phyloP scores from a whole-genome alignment of 2,888 invertebrate genomes.

The Lasioglossum figueresi region DNA sequence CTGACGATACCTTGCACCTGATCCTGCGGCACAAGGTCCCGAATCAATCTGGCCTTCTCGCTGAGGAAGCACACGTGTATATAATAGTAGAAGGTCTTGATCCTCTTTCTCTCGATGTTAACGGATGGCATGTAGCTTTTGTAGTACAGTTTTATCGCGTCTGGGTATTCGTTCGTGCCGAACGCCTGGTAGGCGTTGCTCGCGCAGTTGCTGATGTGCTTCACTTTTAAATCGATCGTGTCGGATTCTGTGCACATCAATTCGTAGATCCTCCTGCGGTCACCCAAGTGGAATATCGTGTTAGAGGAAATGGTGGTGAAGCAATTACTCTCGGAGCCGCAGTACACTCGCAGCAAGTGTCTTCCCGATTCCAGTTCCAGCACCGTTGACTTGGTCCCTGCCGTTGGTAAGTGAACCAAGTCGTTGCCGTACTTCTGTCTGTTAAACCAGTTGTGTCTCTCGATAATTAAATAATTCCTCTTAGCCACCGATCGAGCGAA shows the following conservation, averaged over 20 bases:
- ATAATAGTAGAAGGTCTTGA: slow-evolving; percentile 23
- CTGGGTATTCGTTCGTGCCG: slow-evolving; percentile 57
- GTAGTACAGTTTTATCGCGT: slow-evolving; percentile 61
- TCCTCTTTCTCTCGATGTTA: background rate
- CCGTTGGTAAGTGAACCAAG: slow-evolving; percentile 43
- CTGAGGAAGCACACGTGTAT: slow-evolving; percentile 66
- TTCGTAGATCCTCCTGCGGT: slow-evolving; percentile 66
- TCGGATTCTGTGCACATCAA: slow-evolving; percentile 72
- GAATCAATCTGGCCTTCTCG: slow-evolving; percentile 57
- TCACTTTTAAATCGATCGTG: slow-evolving; percentile 49
- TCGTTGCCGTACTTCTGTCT: background rate
- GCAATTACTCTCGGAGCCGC: slow-evolving; percentile 56
- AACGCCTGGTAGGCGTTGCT: slow-evolving; percentile 65
- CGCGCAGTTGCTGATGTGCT: slow-evolving; percentile 47
- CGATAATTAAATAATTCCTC: slow-evolving; percentile 57
- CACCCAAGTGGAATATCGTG: slow-evolving; percentile 69
- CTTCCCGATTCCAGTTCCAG: slow-evolving; percentile 72
- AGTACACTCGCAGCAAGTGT: slow-evolving; percentile 68
- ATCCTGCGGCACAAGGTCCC: slow-evolving; percentile 15
- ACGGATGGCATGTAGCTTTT: slow-evolving; percentile 67
- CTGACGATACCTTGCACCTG: slow-evolving; percentile 34
- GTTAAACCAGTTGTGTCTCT: slow-evolving; percentile 66
- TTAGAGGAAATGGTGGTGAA: slow-evolving; percentile 67
- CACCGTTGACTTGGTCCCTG: slow-evolving; percentile 66
- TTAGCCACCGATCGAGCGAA: background rate